Base-by-base conservation (phyloP, 2,888 invertebrate genomes). In the Geophilus truncorum region DNA sequence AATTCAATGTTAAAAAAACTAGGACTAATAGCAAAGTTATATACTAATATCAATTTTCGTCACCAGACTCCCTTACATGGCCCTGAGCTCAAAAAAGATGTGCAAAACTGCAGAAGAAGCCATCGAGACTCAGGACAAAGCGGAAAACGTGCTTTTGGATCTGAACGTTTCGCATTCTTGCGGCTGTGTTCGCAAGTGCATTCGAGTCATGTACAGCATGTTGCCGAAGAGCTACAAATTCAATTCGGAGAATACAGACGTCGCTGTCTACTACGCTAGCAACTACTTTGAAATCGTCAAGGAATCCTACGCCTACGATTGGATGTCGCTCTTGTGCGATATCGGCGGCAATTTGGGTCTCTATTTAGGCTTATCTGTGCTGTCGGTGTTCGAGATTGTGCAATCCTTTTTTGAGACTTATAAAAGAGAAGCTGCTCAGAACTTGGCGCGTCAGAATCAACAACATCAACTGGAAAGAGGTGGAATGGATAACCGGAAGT, bases 141-240 rank as follows among this genome's bases (percentile, higher is more conserved):
- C 78, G 1, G 40, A 34, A 28, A 23, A 40, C 9, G 28, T 78
- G 12, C 45, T 78, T 1, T 25, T 78, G 23, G 78, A 78, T 1
- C 18, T 78, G 9, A 78, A 78, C 51, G 51, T 45, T 1, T 21
- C 78, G 6, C 3, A 23, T 3, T n/a, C 15, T 6, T 78, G 78
- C 78, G 78, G 78, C 12, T 78, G 78, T 25, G 23, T 78, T 0
- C 15, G 45, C 12, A 40, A 45, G 9, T 78, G 78, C 51, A 18
- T 78, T 12, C 78, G 78, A 10, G 78, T 78, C n/a, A 78, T 78
- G 78, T 78, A 78, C 78, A 78, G 78, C 78, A 78, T 78, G 78
- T 40, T 78, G 45, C 78, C 78, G 0, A 78, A 78, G 28, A 78
- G 78, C 23, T 78, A 78, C 23, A 78, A 78, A 25, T 78, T 78